Evolutionary conservation across 2,797 vertebrate genomes (phyloP), one percentile per base, ranked within the genome.

Genomic region (Cheirogaleus major): DNA sequence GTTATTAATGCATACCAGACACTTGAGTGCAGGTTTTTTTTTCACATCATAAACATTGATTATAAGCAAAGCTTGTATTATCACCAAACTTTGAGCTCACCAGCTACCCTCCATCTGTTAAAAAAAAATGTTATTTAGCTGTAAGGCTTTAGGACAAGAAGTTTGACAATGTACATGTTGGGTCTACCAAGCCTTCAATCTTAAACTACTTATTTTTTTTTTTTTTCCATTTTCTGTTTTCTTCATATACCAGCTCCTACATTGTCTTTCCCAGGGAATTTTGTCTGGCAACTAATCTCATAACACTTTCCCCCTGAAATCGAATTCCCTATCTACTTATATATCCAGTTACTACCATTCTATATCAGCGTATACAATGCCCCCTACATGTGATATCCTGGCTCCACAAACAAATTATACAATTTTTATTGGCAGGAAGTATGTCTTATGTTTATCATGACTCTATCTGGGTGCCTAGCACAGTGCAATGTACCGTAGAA

Each of bases 61-160:
- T 94, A 79, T 89, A 85, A 97, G 90, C 88, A 92, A 95, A 90
- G 11, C 38, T 86, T 95, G 59, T 93, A 61, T 93, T 83, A 76
- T 89, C 80, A 55, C n/a, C 82, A 85, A 72, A 93, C 69, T 91
- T 88, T 78, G 89, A 93, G 45, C 59, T 95, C 13, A 72, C 25
- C 61, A 76, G 35, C 76, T 61, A 96, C 61, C 30, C 50, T 93
- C 87, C 75, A 92, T 69, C 91, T 96, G 69, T 72, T 91, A 48
- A 7, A 63, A 61, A 61, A 59, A 63, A 63, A 32, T 63, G 61
- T 63, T 63, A 63, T 63, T 63, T 63, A 63, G 30, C 52, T 96
- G 86, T 78, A 89, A 61, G 69, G 32, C 41, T 80, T 55, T 79
- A 83, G 61, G 48, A 88, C 61, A 91, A 82, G 80, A 91, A 91